These are phyloP conservation scores for Campoplex capitator DNA, from an alignment of 2,888 invertebrate genomes.

Conservation along the genomic window DNA sequence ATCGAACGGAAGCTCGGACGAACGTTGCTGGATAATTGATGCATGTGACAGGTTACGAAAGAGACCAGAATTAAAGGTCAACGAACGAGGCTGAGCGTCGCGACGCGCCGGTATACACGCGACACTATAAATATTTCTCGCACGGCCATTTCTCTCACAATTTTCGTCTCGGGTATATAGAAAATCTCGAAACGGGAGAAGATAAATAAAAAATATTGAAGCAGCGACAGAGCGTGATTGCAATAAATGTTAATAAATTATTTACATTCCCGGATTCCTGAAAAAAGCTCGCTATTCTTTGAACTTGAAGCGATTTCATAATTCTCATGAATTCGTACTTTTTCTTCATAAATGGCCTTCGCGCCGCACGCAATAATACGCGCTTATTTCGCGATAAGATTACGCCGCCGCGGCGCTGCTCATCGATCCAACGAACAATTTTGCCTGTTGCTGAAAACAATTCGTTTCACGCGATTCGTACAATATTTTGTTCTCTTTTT, in stretches of 20 bases:
- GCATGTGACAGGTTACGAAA: slow-evolving; percentile 44
- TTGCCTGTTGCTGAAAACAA: slow-evolving; percentile 3
- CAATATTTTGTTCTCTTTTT: too few relatives aligned
- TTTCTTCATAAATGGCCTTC: background rate
- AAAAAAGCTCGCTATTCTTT: background rate
- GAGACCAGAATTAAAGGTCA: slow-evolving; percentile 65
- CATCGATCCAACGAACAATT: slow-evolving; percentile 1
- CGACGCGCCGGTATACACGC: slow-evolving; percentile 23
- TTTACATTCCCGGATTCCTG: background rate
- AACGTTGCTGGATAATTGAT: background rate
- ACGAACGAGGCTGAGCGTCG: slow-evolving; percentile 59
- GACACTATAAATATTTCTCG: slow-evolving; percentile 68
- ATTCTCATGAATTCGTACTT: slow-evolving; percentile 22
- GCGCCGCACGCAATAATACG: background rate
- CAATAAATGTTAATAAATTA: background rate
- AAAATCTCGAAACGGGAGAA: slow-evolving; percentile 1
- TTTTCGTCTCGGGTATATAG: background rate
- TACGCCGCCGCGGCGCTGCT: background rate
- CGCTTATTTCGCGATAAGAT: slow-evolving; percentile 12
- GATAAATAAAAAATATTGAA: background rate
- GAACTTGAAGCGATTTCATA: background rate
- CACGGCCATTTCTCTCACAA: slow-evolving; percentile 48
- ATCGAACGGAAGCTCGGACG: background rate
- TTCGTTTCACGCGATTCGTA: background rate
- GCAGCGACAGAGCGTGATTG: background rate